phyloP scores from a whole-genome alignment of 2,797 vertebrate genomes.

The Aulostomus chinensis region DNA sequence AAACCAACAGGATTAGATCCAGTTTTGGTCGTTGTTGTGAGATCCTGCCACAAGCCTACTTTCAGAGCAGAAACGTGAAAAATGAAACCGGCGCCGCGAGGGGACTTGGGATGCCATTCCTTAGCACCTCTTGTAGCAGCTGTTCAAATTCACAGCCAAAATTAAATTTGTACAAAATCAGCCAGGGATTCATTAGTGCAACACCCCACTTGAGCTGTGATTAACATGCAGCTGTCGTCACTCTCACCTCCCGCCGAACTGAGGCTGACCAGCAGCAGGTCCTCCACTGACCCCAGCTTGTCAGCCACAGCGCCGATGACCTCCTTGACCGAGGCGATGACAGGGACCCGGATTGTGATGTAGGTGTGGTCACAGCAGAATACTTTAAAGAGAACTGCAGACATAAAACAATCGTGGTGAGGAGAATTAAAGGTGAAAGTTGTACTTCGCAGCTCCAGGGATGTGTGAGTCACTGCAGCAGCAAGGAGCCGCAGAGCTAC shows the following conservation, averaged over 20 bases:
- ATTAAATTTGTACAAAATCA: constrained; percentile 35
- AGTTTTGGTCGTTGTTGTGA: no score
- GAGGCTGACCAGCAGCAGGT: constrained; percentile 91
- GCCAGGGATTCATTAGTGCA: constrained; percentile 10
- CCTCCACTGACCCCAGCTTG: constrained; percentile 93
- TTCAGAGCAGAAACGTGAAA: not conserved
- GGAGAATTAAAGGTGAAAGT: not conserved
- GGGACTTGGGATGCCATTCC: constrained; percentile 1
- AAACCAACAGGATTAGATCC: not conserved
- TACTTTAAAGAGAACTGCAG: constrained; percentile 94
- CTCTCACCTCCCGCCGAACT: constrained; percentile 94
- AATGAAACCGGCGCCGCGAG: not conserved
- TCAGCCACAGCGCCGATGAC: constrained; percentile 90
- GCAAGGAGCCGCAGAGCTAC: no score
- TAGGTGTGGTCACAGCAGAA: constrained; percentile 98
- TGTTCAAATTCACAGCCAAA: constrained; percentile 2
- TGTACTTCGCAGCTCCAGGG: no score
- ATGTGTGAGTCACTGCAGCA: no score
- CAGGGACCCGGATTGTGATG: constrained; percentile 91
- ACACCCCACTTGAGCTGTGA: constrained; percentile 19
- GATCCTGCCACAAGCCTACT: no score
- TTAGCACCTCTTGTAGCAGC: not conserved
- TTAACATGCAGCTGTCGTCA: constrained; percentile 40
- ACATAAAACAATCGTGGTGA: constrained; percentile 1
- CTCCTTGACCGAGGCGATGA: constrained; percentile 91